Conservation (phyloP, 2,113 vertebrate species). For the Ia io region DNA sequence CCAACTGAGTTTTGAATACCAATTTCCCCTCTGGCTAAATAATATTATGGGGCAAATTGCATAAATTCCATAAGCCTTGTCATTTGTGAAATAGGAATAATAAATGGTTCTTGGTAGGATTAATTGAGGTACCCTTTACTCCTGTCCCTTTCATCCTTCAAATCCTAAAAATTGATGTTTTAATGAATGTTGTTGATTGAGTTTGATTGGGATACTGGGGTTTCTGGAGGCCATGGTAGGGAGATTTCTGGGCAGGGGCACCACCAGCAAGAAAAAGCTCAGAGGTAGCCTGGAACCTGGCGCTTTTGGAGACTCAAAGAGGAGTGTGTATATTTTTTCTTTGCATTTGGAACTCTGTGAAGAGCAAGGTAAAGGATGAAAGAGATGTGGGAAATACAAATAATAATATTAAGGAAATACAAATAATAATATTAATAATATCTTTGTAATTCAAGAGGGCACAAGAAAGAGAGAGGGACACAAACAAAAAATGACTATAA, state of each 20-base stretch:
- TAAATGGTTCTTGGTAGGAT: neutral
- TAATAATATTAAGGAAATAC: neutral
- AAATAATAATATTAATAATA: no score
- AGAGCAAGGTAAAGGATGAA: neutral
- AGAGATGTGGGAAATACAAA: neutral
- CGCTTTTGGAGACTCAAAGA: neutral
- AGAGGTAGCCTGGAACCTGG: neutral
- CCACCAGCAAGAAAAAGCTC: neutral
- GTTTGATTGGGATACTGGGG: neutral
- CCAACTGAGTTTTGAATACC: neutral
- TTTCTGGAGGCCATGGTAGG: neutral
- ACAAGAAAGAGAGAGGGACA: neutral
- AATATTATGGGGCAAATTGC: neutral
- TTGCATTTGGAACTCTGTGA: neutral
- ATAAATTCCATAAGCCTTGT: neutral
- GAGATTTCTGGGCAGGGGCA: neutral
- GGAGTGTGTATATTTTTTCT: neutral
- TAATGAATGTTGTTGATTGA: neutral
- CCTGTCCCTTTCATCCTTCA: neutral
- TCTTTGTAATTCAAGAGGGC: neutral
- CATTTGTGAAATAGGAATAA: neutral
- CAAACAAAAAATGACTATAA: neutral
- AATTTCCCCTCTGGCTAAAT: neutral
- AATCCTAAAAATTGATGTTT: neutral
- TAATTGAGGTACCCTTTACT: neutral